These are phyloP conservation scores for Gadopsis marmoratus DNA, from an alignment of 2,797 vertebrate genomes.

Conservation along the genomic window DNA sequence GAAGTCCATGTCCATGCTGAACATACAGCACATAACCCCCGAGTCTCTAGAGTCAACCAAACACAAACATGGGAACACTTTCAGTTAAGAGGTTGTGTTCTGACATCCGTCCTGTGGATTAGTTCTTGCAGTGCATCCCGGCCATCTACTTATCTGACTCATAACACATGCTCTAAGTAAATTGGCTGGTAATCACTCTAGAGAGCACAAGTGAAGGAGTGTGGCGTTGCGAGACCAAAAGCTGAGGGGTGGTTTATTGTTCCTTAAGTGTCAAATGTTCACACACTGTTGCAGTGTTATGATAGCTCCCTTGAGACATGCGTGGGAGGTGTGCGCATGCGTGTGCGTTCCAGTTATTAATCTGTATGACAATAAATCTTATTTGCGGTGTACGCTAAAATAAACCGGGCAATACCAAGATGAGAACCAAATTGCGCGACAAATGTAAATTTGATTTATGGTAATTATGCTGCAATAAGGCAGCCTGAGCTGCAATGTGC, in stretches of 20 bases:
- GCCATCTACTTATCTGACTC: slow-evolving; percentile 31
- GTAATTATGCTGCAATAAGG: slow-evolving; percentile 75
- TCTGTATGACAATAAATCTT: slow-evolving; percentile 75
- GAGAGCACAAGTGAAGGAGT: slow-evolving; percentile 3
- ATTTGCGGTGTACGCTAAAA: slow-evolving; percentile 71
- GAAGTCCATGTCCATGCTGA: background rate
- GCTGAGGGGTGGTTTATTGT: slow-evolving; percentile 21
- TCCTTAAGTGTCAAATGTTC: slow-evolving; percentile 56
- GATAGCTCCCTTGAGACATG: slow-evolving; percentile 41
- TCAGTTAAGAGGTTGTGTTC: slow-evolving; percentile 3
- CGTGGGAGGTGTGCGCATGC: slow-evolving; percentile 29
- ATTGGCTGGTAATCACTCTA: slow-evolving; percentile 29
- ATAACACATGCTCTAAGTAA: slow-evolving; percentile 26
- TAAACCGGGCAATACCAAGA: slow-evolving; percentile 75
- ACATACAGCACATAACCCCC: background rate
- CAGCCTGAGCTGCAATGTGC: slow-evolving; percentile 52
- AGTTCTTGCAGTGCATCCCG: slow-evolving; percentile 9
- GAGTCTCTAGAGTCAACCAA: slow-evolving; percentile 1
- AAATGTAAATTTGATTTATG: slow-evolving; percentile 85
- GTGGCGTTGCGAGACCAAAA: slow-evolving; percentile 9
- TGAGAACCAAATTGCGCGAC: slow-evolving; percentile 78
- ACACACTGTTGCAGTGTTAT: slow-evolving; percentile 16
- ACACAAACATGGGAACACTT: slow-evolving; percentile 1
- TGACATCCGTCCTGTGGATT: slow-evolving; percentile 20
- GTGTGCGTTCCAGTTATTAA: slow-evolving; percentile 68